Evolutionary conservation across 2,797 vertebrate species (phyloP).

Genomic region (Xenentodon cancila): DNA sequence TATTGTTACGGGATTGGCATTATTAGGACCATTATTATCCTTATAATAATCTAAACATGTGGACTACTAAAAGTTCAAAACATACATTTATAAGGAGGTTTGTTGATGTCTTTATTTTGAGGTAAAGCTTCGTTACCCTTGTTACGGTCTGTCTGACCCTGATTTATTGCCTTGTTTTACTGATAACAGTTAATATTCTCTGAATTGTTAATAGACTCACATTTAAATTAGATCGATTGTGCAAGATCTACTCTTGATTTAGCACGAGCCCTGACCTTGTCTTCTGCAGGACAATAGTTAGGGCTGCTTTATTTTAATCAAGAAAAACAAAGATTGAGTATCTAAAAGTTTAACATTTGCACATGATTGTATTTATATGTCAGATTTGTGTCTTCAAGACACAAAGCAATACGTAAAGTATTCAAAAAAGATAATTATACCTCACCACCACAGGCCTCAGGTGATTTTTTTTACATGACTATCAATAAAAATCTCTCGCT

Average conservation of each 20-base stretch:
- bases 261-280: too few species aligned
- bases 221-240: too few species aligned
- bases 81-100: neutral
- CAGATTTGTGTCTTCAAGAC: too few species aligned
- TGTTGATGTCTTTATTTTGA: conserved; percentile 3
- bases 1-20: conserved; percentile 26
- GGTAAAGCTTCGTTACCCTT: conserved; percentile 16
- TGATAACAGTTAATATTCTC: too few species aligned
- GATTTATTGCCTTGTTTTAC: neutral
- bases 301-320: too few species aligned
- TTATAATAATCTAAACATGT: conserved; percentile 16
- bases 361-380: too few species aligned
- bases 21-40: conserved; percentile 23
- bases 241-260: too few species aligned
- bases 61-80: neutral
- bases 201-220: too few species aligned
- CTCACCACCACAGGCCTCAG: conserved; percentile 17
- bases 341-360: too few species aligned
- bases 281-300: too few species aligned
- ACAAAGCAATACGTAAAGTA: too few species aligned
- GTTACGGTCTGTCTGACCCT: conserved; percentile 17
- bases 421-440: neutral
- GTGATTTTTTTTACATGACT: conserved; percentile 40
- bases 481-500: conserved; percentile 42
- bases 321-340: too few species aligned